A percentile compares a stretch with the other conserved stretches of the same genome.
Conservation (phyloP, 2,113 vertebrate species). For the Neolamprologus caudopunctatus region DNA sequence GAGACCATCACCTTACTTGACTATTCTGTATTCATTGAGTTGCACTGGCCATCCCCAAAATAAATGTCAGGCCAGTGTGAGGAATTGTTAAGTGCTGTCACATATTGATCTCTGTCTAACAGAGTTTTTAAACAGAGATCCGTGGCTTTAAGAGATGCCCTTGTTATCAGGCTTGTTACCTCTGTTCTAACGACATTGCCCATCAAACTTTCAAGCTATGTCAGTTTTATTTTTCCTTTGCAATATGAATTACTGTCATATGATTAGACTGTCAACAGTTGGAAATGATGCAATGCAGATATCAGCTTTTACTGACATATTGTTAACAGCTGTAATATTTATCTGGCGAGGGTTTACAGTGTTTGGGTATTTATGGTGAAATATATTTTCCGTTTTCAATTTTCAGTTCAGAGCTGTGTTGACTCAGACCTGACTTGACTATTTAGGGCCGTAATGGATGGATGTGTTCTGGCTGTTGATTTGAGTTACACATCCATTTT, state of each 20-base stretch:
- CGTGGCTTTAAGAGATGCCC: neutral
- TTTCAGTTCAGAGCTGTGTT: neutral
- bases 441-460: constrained; percentile 1
- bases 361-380: neutral
- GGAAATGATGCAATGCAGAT: neutral
- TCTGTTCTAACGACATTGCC: neutral
- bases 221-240: neutral
- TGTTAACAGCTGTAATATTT: neutral
- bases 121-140: constrained; percentile 41
- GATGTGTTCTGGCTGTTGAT: neutral
- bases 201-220: neutral
- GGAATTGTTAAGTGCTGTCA: constrained; percentile 56
- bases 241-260: neutral
- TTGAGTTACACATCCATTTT: constrained; percentile 10
- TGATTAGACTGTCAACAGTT: neutral
- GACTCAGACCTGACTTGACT: constrained; percentile 1
- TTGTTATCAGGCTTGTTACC: constrained; percentile 12
- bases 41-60: constrained; percentile 26
- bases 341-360: neutral
- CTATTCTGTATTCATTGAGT: constrained; percentile 36
- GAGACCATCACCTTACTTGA: neutral
- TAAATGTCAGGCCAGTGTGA: constrained; percentile 58
- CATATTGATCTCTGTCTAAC: constrained; percentile 55
- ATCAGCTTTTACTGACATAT: neutral
- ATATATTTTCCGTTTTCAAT: neutral